Conservation (phyloP, 2,113 vertebrate genomes). For the Carollia perspicillata region DNA sequence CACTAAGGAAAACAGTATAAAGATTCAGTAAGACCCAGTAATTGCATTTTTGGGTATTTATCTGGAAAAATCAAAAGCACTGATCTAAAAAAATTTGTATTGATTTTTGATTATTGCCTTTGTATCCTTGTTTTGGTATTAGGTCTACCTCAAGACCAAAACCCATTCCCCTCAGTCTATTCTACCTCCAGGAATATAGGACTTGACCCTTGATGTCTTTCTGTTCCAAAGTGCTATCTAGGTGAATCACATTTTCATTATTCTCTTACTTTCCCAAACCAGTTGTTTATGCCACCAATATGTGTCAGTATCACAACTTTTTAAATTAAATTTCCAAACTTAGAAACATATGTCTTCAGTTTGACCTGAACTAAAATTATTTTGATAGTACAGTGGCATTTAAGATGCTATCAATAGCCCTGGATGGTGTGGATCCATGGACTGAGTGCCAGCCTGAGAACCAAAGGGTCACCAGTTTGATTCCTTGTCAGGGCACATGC, state of each 20-base stretch:
- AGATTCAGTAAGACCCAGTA: too few relatives aligned
- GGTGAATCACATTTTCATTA: neutral
- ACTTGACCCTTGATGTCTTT: neutral
- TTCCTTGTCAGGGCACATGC: too few relatives aligned
- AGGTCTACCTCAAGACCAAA: neutral
- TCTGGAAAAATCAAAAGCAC: too few relatives aligned
- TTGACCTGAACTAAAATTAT: neutral
- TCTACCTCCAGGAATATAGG: neutral
- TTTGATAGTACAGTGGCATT: neutral
- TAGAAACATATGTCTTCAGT: neutral
- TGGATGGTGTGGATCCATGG: too few relatives aligned
- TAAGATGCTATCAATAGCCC: neutral
- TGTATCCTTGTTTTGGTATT: neutral
- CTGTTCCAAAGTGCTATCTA: neutral
- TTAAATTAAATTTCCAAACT: neutral
- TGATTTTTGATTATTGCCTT: neutral
- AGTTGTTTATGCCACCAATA: neutral
- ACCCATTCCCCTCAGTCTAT: too few relatives aligned
- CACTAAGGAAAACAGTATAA: too few relatives aligned
- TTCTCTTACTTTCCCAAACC: neutral
- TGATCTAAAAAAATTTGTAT: too few relatives aligned
- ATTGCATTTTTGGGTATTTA: too few relatives aligned
- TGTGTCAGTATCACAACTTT: neutral
- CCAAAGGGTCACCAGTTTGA: too few relatives aligned
- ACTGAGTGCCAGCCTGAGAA: too few relatives aligned